Evolutionary conservation across 2,113 vertebrate species (phyloP), one percentile per base, ranked within the genome.

Genomic region (Clarias batrachus): DNA sequence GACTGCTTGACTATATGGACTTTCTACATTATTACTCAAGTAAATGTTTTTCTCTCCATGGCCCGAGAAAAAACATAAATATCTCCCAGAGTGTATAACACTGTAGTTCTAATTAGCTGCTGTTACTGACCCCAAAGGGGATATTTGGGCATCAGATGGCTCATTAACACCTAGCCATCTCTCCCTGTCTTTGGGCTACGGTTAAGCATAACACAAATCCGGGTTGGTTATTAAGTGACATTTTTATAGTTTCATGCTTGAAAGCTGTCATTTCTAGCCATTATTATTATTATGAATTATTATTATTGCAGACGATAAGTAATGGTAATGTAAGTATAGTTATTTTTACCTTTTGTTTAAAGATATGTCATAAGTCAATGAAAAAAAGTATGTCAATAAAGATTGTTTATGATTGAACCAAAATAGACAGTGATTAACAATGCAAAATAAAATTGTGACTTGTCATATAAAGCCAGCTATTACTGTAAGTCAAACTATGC

Each of bases 141-240:
- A 54, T 68, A 76, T 54, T 63, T 76, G 25, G 16, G 73, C 6
- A 21, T 85, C 60, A 85, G 73, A 78, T 78, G 84, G 73, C 62
- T 54, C 73, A 78, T 85, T 85, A 85, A 54, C 73, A 65, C 62
- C 56, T 56, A 65, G 23, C 71, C 57, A 77, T 77, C 57, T 62
- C 41, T 62, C 41, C 33, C 33, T 52, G 13, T 60, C 37, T 63
- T 63, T 65, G 56, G 59, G 37, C 74, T 54, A 85, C 59, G 78
- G 10, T 78, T 63, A 54, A 54, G 33, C n/a, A 30, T 63, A 78
- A 77, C 11, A 10, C 52, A 41, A 62, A 17, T 65, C 59, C n/a
- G 17, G 41, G 59, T 30, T 66, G 10, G n/a, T 23, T 27, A 52
- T 83, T 57, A 33, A 52, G 25, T 65, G 37, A 13, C 16, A 63